A percentile compares a stretch with the other conserved stretches of the same genome.
These are phyloP conservation scores for Pinna nobilis DNA, from an alignment of 1,140 invertebrate genomes.

Conservation along the genomic window DNA sequence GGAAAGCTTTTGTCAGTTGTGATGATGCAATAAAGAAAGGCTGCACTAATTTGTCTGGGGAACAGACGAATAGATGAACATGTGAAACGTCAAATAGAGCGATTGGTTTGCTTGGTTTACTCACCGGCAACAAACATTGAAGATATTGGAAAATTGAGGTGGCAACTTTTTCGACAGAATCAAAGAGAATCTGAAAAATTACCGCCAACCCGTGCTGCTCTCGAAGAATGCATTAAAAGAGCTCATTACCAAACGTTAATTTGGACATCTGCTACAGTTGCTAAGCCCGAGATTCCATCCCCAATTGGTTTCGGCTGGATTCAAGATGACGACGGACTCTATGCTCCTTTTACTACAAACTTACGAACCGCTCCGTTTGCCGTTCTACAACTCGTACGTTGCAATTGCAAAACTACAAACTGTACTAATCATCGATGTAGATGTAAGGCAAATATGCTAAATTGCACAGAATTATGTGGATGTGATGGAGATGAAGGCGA, in stretches of 20 bases:
- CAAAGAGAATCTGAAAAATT: slow-evolving; percentile 19
- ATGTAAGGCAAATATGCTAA: no score
- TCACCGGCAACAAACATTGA: background rate
- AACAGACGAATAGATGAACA: background rate
- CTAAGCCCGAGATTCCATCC: slow-evolving; percentile 1
- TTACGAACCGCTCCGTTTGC: no score
- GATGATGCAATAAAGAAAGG: background rate
- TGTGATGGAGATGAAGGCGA: no score
- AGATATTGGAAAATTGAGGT: background rate
- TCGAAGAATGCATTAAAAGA: slow-evolving; percentile 10
- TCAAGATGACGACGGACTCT: background rate
- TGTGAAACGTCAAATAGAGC: background rate
- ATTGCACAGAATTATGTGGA: no score
- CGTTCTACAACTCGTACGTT: no score
- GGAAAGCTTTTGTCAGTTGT: background rate
- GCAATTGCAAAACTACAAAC: no score
- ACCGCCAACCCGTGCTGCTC: slow-evolving; percentile 10
- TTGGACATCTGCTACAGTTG: background rate
- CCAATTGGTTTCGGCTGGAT: slow-evolving; percentile 5
- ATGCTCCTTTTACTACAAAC: no score
- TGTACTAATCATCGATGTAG: no score
- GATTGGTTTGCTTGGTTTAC: background rate
- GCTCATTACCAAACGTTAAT: slow-evolving; percentile 20
- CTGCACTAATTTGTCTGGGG: background rate
- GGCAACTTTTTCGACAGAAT: slow-evolving; percentile 12